These are phyloP conservation scores for Anoplolepis gracilipes DNA, from an alignment of 1,140 invertebrate genomes.

Conservation along the genomic window DNA sequence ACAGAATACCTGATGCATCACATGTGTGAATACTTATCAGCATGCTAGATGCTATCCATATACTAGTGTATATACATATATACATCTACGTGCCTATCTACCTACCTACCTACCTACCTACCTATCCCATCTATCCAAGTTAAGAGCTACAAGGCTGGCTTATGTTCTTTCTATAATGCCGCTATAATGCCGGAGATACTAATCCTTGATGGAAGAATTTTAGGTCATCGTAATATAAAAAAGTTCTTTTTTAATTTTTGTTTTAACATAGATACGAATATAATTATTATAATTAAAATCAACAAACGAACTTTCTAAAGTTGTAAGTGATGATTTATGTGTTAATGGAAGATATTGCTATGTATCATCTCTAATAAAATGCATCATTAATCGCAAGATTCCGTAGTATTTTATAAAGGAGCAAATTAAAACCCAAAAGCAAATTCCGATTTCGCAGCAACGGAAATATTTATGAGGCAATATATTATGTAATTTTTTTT, in stretches of 20 bases:
- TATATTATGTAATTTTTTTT: not conserved
- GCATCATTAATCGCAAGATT: not conserved
- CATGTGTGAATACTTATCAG: constrained; percentile 30
- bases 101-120: constrained; percentile 50
- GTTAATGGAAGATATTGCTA: not conserved
- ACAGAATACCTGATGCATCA: not conserved
- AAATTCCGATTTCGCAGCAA: not conserved
- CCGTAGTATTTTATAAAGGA: not conserved
- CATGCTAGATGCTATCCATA: constrained; percentile 32
- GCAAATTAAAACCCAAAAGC: not conserved
- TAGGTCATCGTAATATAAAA: not conserved
- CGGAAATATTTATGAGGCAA: constrained; percentile 1
- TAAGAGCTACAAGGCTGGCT: constrained; percentile 45
- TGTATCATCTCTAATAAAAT: not conserved
- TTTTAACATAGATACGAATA: no score
- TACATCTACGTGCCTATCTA: constrained; percentile 57
- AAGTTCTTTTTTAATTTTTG: not conserved
- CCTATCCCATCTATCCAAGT: constrained; percentile 46
- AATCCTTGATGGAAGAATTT: constrained; percentile 13
- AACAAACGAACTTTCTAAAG: not conserved
- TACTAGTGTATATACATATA: constrained; percentile 44
- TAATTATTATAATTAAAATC: no score
- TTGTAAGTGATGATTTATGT: not conserved
- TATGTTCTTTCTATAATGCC: constrained; percentile 37
- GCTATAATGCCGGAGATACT: constrained; percentile 24